Evolutionary conservation across 2,797 vertebrate species (phyloP).

Genomic region (Dromococcyx pavoninus): DNA sequence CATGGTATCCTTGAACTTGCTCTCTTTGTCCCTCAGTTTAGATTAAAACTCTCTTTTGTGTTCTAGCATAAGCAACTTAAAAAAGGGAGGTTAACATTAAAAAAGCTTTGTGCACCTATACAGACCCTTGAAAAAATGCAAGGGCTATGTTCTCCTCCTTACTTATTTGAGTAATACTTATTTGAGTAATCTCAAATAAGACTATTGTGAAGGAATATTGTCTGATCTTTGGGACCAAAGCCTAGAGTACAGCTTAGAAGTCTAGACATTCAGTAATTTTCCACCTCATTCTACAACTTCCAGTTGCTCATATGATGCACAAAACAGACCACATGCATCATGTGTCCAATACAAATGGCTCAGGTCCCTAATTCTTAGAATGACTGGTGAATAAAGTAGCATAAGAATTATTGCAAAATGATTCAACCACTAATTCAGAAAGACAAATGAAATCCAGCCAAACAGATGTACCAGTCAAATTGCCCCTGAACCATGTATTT

Average conservation of each 20-base stretch:
- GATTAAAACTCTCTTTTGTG: neutral
- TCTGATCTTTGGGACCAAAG: neutral
- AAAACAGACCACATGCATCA: neutral
- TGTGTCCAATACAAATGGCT: neutral
- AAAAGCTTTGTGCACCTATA: neutral
- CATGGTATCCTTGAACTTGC: neutral
- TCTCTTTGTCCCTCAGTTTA: neutral
- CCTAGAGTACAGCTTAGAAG: neutral
- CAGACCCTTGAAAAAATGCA: neutral
- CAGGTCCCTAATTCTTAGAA: neutral
- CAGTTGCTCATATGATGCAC: neutral
- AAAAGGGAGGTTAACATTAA: neutral
- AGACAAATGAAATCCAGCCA: neutral
- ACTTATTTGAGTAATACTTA: too few species aligned
- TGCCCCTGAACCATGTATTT: neutral
- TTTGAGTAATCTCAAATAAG: too few species aligned
- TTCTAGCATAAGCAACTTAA: neutral
- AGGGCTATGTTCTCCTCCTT: accelerated
- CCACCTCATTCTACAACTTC: neutral
- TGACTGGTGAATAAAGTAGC: neutral
- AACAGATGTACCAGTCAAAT: neutral
- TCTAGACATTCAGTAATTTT: neutral
- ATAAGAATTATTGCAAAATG: neutral
- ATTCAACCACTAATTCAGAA: neutral
- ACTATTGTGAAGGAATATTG: neutral